A percentile compares a stretch with the other conserved stretches of the same genome.
phyloP scores from a whole-genome alignment of 1,140 invertebrate genomes.

The Leptopilina clavipes region DNA sequence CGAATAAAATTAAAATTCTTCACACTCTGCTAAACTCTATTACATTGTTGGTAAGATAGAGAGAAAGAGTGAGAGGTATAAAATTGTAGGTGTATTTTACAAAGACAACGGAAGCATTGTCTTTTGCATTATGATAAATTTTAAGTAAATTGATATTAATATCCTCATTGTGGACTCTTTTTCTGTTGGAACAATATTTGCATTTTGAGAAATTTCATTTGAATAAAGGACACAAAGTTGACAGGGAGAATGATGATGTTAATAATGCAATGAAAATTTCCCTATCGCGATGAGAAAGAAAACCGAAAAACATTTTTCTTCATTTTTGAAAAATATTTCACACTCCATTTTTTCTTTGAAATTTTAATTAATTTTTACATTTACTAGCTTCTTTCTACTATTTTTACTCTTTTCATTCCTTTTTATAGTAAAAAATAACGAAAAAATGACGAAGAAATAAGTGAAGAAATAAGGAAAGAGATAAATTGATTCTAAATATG shows the following conservation, averaged over 20 bases:
- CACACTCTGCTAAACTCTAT: conserved; percentile 16
- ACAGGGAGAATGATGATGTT: background rate
- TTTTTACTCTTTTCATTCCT: too few relatives aligned
- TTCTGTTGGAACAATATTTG: conserved; percentile 1
- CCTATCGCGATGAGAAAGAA: too few relatives aligned
- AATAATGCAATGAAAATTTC: background rate
- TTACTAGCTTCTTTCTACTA: too few relatives aligned
- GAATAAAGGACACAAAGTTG: background rate
- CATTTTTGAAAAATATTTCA: too few relatives aligned
- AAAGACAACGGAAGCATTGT: background rate
- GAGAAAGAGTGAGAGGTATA: too few relatives aligned
- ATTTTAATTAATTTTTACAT: too few relatives aligned
- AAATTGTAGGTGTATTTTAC: background rate
- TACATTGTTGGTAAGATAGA: background rate
- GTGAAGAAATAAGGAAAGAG: too few relatives aligned
- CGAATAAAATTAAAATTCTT: conserved; percentile 30
- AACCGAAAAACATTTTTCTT: too few relatives aligned
- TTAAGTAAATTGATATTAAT: conserved; percentile 11
- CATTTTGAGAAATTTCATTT: background rate
- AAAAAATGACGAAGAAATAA: too few relatives aligned
- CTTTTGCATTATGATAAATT: background rate
- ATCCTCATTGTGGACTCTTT: background rate
- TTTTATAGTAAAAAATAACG: too few relatives aligned
- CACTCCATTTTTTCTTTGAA: too few relatives aligned
- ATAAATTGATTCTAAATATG: too few relatives aligned